Percentiles rank a stretch among this genome's conserved stretches.
Evolutionary conservation across 2,888 invertebrate genomes (phyloP).

Genomic region (Candidula unifasciata): DNA sequence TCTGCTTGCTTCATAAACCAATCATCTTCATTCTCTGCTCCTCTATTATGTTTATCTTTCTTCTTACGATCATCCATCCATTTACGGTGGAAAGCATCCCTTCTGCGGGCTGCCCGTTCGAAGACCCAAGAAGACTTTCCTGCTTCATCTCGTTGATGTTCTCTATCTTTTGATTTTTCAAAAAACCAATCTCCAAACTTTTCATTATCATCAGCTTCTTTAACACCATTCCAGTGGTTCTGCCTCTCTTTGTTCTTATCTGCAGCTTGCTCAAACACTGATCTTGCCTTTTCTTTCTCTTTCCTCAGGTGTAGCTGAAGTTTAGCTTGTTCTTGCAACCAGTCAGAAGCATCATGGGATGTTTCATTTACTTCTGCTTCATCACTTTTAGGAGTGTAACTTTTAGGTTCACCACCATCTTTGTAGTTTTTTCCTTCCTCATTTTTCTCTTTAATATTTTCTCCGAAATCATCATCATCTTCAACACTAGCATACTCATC

Average conservation of each 20-base stretch:
- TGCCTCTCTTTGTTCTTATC: conserved; percentile 31
- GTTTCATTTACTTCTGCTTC: conserved; percentile 1
- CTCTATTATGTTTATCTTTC: background rate
- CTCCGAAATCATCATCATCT: background rate
- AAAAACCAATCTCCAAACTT: conserved; percentile 46
- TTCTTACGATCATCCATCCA: background rate
- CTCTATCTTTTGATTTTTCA: conserved; percentile 44
- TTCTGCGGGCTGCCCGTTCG: conserved; percentile 33
- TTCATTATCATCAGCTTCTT: background rate
- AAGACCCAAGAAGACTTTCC: conserved; percentile 48
- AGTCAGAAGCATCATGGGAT: background rate
- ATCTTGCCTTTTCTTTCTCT: conserved; percentile 26
- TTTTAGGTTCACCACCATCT: background rate
- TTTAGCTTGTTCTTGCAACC: conserved; percentile 21
- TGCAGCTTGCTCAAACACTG: conserved; percentile 48
- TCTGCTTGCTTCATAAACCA: conserved; percentile 38
- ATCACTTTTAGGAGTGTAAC: background rate
- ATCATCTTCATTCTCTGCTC: background rate
- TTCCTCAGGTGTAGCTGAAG: background rate
- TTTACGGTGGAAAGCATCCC: background rate
- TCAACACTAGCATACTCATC: background rate
- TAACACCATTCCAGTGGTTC: background rate
- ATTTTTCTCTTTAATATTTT: background rate
- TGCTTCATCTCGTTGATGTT: conserved; percentile 23
- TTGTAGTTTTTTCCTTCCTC: background rate